phyloP scores from a whole-genome alignment of 2,113 vertebrate species.

The Macheiramphus alcinus region DNA sequence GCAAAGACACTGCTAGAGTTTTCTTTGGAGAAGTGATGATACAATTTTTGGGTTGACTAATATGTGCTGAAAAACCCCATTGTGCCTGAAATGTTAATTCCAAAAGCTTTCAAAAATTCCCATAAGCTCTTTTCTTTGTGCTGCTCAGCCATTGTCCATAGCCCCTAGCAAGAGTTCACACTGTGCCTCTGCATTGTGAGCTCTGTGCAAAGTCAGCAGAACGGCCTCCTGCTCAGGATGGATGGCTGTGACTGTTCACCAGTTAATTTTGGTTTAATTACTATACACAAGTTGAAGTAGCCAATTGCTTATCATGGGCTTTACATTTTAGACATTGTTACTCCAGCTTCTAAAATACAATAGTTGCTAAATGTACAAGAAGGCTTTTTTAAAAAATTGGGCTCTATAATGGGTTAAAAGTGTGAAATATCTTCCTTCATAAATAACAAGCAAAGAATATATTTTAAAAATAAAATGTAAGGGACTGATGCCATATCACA shows the following conservation, averaged over 20 bases:
- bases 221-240: background rate
- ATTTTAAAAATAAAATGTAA: background rate
- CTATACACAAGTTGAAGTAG: background rate
- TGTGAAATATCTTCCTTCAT: background rate
- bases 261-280: slow-evolving; percentile 66
- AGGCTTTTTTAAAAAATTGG: accelerated
- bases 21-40: background rate
- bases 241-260: background rate
- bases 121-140: background rate
- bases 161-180: background rate
- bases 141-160: background rate
- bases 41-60: background rate
- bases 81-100: background rate
- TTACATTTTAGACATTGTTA: background rate
- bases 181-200: background rate
- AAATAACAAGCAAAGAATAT: background rate
- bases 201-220: slow-evolving; percentile 23
- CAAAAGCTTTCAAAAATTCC: background rate
- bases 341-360: background rate
- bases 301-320: background rate
- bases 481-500: background rate
- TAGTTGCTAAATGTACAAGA: background rate
- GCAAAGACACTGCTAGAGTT: background rate
- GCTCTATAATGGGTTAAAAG: background rate
- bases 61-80: background rate